Percentiles rank a stretch among this genome's conserved stretches.
Evolutionary conservation across 2,797 vertebrate genomes (phyloP).

Genomic region (Otus scops): DNA sequence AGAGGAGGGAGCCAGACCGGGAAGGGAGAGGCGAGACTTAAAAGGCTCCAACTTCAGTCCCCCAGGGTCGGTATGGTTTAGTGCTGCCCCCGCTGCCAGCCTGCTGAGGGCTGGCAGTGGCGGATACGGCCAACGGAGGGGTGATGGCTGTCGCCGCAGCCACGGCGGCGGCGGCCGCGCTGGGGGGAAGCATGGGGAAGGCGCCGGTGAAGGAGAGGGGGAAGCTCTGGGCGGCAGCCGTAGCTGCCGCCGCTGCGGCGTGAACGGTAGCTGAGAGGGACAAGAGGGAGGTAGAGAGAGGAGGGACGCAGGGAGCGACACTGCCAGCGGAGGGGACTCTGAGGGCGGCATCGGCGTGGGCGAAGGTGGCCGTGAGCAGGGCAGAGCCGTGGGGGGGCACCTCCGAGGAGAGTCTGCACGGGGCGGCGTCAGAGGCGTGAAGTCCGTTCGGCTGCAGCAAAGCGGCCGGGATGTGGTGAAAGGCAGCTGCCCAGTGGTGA

Average conservation of each 20-base stretch:
- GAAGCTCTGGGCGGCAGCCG: conserved; percentile 83
- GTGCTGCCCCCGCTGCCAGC: conserved; percentile 68
- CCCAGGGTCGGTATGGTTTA: conserved; percentile 92
- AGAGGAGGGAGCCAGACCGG: background rate
- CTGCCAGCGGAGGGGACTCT: conserved; percentile 78
- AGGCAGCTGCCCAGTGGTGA: conserved; percentile 85
- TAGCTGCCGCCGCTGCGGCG: conserved; percentile 79
- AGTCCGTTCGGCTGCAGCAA: conserved; percentile 81
- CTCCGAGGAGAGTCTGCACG: conserved; percentile 76
- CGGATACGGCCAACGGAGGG: conserved; percentile 75
- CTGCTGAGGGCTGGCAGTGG: conserved; percentile 72
- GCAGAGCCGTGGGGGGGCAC: conserved; percentile 73
- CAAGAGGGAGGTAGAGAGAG: conserved; percentile 84
- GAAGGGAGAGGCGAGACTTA: conserved; percentile 46
- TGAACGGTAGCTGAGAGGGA: conserved; percentile 88
- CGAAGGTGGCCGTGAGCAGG: conserved; percentile 81
- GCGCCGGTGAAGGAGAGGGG: conserved; percentile 83
- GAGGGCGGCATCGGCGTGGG: conserved; percentile 80
- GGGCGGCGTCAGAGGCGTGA: conserved; percentile 69
- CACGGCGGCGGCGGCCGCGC: conserved; percentile 69
- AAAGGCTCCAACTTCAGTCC: conserved; percentile 92
- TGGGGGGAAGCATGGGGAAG: conserved; percentile 83
- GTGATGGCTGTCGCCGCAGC: conserved; percentile 78
- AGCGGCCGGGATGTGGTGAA: conserved; percentile 82
- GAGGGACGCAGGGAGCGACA: conserved; percentile 76